Evolutionary conservation across 2,797 vertebrate genomes (phyloP), one percentile per base, ranked within the genome.

Genomic region (Chrysocyon brachyurus): DNA sequence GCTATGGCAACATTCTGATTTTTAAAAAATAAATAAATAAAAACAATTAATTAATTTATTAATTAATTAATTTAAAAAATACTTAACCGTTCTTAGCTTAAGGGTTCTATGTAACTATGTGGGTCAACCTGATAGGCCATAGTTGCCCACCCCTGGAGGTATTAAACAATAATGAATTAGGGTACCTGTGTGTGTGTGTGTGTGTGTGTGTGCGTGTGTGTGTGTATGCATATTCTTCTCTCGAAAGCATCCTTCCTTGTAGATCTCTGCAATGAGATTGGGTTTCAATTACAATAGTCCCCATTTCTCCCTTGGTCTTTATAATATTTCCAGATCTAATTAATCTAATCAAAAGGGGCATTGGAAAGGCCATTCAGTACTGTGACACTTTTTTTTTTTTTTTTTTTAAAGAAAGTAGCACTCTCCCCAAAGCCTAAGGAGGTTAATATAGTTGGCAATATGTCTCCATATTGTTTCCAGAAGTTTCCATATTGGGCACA

Each of bases 381-480:
- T 64, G 3, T n/a, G 33, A 56, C 17, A 24, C 36, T 64, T 56
- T 57, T 40, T 33, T 85, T 91, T 31, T 85, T 91, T 31, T 59
- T 56, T 57, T 52, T 33, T 85, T 91, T 31, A 68, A 49, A 88
- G 26, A 87, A 91, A 93, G 54, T 5, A 59, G 56, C 82, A 16
- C 5, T 21, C 46, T 85, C 1, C 28, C 26, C 19, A 84, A 68
- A 28, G 63, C 49, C 68, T 19, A 5, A 75, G 31, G 26, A 77
- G 1, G 3, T 31, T 93, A 31, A 12, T 33, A 26, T 54, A 22
- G 14, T 78, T 14, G 63, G 22, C 6, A 79, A 1, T 28, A 40
- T 6, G 24, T n/a, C 21, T 78, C 28, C 49, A n/a, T 54, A 54
- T 54, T 54, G 49, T 54, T n/a, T 78, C 33, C 17, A 54, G 16